phyloP scores from a whole-genome alignment of 2,888 invertebrate genomes.

The Microplitis manilae region DNA sequence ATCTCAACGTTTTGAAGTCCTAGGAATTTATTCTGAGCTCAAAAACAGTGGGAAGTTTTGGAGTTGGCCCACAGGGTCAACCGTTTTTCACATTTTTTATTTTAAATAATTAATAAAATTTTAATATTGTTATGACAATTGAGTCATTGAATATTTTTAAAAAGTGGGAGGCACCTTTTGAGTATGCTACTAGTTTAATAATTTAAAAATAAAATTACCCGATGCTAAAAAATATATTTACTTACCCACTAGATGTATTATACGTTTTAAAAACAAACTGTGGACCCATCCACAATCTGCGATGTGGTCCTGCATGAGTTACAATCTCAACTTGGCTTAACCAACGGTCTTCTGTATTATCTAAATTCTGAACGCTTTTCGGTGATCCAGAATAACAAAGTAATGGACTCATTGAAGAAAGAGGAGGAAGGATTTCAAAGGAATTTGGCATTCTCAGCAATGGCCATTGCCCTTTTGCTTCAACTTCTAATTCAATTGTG shows the following conservation, averaged over 20 bases:
- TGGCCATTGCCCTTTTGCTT: conserved; percentile 92
- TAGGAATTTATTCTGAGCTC: too few relatives aligned
- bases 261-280: conserved; percentile 98
- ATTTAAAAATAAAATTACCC: not conserved
- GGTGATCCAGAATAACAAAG: conserved; percentile 66
- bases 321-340: conserved; percentile 97
- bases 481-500: conserved; percentile 87
- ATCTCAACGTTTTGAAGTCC: too few relatives aligned
- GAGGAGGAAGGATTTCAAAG: conserved; percentile 83
- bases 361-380: conserved; percentile 58
- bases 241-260: conserved; percentile 82
- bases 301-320: conserved; percentile 96
- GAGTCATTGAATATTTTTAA: too few relatives aligned
- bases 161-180: too few relatives aligned
- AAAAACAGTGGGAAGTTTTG: not conserved
- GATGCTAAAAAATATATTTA: not conserved
- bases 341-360: conserved; percentile 84
- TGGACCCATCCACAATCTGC: conserved; percentile 99
- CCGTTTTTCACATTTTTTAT: too few relatives aligned
- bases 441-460: conserved; percentile 79
- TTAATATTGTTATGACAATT: too few relatives aligned
- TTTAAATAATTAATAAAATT: too few relatives aligned
- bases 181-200: not conserved
- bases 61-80: too few relatives aligned
- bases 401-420: conserved; percentile 81